phyloP scores from a whole-genome alignment of 92 coral and sea anemone species.

The Chrysogorgia sp. region DNA sequence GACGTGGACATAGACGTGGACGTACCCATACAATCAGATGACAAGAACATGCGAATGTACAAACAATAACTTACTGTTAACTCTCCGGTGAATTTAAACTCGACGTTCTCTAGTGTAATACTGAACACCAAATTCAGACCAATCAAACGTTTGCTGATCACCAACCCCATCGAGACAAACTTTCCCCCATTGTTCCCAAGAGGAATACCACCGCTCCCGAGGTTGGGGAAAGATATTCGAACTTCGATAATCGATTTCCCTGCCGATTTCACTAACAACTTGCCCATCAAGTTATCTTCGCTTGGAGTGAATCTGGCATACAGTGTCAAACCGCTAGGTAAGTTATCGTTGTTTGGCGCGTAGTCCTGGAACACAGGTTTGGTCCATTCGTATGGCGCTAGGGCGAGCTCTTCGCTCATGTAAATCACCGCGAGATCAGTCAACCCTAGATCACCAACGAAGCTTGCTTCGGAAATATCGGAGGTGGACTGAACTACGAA shows the following conservation, averaged over 20 bases:
- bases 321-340: background rate
- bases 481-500: slow-evolving; percentile 2
- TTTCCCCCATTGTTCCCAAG: background rate
- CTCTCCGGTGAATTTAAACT: slow-evolving; percentile 2
- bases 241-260: background rate
- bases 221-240: slow-evolving; percentile 1
- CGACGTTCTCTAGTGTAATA: background rate
- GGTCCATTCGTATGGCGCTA: background rate
- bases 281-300: slow-evolving; percentile 1
- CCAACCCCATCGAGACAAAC: slow-evolving; percentile 9
- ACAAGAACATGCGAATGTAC: background rate
- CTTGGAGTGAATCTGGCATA: slow-evolving; percentile 13
- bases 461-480: background rate
- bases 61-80: background rate
- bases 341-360: background rate
- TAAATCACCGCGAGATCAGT: slow-evolving; percentile 13
- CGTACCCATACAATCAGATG: background rate
- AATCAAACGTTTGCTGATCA: slow-evolving; percentile 19
- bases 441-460: slow-evolving; percentile 1
- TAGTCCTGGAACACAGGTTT: slow-evolving; percentile 2
- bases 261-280: background rate
- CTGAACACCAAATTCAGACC: slow-evolving; percentile 1
- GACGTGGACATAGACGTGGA: background rate
- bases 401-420: background rate
- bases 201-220: slow-evolving; percentile 1